Conservation (phyloP, 2,113 vertebrate species). For the Trogon melanurus region DNA sequence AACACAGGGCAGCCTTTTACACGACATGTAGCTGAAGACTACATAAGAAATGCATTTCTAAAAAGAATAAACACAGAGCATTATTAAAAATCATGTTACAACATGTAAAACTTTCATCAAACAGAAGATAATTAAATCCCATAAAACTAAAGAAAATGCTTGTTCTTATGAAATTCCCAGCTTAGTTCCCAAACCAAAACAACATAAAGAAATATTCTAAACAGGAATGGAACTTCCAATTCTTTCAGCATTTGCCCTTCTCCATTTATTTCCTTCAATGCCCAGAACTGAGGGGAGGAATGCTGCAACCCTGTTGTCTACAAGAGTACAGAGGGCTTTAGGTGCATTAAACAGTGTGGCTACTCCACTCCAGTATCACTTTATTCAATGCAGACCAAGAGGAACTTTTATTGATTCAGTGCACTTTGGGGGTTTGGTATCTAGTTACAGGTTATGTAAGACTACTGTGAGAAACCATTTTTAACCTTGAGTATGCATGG, state of each 20-base stretch:
- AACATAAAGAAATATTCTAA: neutral
- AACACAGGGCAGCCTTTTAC: neutral
- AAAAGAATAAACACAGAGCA: neutral
- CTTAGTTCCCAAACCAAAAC: conserved; percentile 6
- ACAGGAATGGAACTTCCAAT: neutral
- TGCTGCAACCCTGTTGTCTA: neutral
- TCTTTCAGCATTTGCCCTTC: neutral
- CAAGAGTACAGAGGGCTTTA: neutral
- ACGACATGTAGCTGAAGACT: neutral
- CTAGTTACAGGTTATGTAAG: conserved; percentile 37
- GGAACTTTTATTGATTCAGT: conserved; percentile 53
- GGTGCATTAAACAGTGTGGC: neutral
- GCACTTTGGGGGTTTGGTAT: conserved; percentile 36
- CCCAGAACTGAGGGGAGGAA: neutral
- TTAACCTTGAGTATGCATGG: neutral
- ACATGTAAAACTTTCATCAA: neutral
- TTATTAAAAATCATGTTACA: conserved; percentile 7
- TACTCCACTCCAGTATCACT: neutral
- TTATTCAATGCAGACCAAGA: neutral
- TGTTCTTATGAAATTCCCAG: neutral
- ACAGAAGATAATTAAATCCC: conserved; percentile 4
- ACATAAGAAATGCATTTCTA: conserved; percentile 20
- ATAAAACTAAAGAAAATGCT: conserved; percentile 13
- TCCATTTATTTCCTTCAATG: conserved; percentile 16
- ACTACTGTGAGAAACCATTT: conserved; percentile 16